These are phyloP conservation scores for Hyles euphorbiae DNA, from an alignment of 1,140 invertebrate species.

Conservation along the genomic window DNA sequence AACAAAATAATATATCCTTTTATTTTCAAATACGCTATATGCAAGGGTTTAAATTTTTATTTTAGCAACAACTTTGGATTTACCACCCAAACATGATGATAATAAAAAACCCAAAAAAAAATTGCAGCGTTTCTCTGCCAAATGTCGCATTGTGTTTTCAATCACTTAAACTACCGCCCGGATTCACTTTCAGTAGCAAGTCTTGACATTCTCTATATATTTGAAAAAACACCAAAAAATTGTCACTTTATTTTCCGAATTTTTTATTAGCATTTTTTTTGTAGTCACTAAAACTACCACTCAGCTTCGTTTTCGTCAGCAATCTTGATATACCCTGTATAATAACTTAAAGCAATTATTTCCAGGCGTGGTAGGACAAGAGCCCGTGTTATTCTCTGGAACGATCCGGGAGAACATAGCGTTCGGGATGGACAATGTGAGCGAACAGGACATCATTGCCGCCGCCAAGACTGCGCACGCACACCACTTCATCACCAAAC, in stretches of 20 bases:
- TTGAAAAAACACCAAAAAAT: neutral
- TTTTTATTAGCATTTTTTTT: neutral
- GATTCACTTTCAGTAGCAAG: no score
- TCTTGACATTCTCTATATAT: no score
- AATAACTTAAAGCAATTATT: neutral
- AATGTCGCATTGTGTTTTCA: no score
- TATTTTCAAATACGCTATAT: no score
- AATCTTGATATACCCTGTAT: neutral
- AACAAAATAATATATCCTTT: no score
- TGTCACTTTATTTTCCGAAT: neutral
- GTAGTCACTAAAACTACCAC: neutral
- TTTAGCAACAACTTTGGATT: no score
- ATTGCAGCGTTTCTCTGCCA: no score
- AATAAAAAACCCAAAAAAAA: no score
- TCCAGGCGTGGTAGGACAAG: slow-evolving; percentile 87
- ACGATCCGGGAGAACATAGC: slow-evolving; percentile 90
- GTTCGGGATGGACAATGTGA: slow-evolving; percentile 48
- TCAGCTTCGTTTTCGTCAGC: no score
- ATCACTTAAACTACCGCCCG: no score
- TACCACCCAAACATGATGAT: no score
- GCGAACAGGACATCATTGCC: slow-evolving; percentile 79
- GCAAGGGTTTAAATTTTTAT: no score
- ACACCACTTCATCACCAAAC: slow-evolving; percentile 84
- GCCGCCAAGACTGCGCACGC: slow-evolving; percentile 85
- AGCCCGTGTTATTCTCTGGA: slow-evolving; percentile 89